These are phyloP conservation scores for Penaeus chinensis DNA, from an alignment of 1,140 invertebrate genomes.

Conservation along the genomic window DNA sequence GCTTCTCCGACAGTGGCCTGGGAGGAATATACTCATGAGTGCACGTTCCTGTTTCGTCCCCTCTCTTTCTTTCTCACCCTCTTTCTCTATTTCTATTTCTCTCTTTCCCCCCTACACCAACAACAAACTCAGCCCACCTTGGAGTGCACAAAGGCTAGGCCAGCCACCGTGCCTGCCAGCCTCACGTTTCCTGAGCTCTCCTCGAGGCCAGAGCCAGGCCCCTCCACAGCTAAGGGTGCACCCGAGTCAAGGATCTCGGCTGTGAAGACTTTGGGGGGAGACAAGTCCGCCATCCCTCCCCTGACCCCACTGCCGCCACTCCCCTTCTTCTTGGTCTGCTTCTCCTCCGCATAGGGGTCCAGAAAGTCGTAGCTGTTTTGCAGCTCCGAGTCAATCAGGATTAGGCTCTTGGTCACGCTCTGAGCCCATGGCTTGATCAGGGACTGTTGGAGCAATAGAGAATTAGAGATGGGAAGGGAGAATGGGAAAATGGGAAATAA, in stretches of 20 bases:
- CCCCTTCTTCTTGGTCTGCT: constrained; percentile 43
- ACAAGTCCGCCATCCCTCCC: constrained; percentile 31
- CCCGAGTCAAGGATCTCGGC: constrained; percentile 33
- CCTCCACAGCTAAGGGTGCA: not conserved
- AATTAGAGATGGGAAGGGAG: no score
- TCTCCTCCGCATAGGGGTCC: constrained; percentile 31
- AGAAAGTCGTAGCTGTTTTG: constrained; percentile 34
- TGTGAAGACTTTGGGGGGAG: constrained; percentile 29
- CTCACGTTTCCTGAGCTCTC: constrained; percentile 37
- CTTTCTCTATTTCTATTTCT: not conserved
- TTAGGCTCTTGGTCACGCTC: constrained; percentile 39
- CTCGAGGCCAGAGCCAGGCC: not conserved
- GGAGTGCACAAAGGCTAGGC: constrained; percentile 40
- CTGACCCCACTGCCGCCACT: not conserved
- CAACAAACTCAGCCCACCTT: constrained; percentile 28
- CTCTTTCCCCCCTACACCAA: not conserved
- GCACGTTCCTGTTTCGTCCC: not conserved
- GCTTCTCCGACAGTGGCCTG: constrained; percentile 53
- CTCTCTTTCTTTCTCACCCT: not conserved
- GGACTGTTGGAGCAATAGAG: constrained; percentile 7
- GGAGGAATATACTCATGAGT: not conserved
- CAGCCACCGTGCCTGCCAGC: constrained; percentile 34
- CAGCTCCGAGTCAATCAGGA: constrained; percentile 46
- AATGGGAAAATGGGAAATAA: no score
- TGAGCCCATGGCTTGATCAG: constrained; percentile 48